Percentiles rank a stretch among this genome's conserved stretches.
Evolutionary conservation across 2,797 vertebrate species (phyloP).

Genomic region (Eurystomus glaucurus): DNA sequence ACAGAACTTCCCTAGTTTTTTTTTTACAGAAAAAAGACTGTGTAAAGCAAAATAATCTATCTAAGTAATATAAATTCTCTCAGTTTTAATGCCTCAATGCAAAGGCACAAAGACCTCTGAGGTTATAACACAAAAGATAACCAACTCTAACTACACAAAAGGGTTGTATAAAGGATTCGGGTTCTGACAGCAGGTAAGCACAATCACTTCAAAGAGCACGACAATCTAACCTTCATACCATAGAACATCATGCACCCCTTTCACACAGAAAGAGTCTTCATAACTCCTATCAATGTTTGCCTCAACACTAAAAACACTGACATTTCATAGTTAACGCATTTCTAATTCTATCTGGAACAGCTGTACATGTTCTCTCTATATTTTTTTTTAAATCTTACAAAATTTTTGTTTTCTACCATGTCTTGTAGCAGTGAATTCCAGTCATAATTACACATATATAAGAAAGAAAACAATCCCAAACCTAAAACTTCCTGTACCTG

Average conservation of each 20-base stretch:
- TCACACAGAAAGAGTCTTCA: background rate
- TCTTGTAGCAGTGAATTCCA: background rate
- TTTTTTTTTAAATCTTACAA: background rate
- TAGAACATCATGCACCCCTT: background rate
- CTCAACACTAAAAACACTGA: background rate
- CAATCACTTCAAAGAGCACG: background rate
- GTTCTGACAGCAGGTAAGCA: background rate
- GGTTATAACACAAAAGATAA: constrained; percentile 52
- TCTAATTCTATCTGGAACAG: background rate
- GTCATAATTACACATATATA: background rate
- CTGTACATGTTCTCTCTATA: background rate
- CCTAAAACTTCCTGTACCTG: background rate
- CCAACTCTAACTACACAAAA: background rate
- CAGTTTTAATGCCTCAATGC: constrained; percentile 56
- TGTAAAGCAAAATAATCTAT: constrained; percentile 57
- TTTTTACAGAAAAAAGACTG: constrained; percentile 37
- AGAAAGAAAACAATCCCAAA: background rate
- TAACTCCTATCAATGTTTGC: background rate
- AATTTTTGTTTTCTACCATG: background rate
- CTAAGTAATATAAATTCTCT: constrained; percentile 73
- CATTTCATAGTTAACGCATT: background rate
- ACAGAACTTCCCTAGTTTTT: constrained; percentile 37
- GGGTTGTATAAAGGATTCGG: background rate
- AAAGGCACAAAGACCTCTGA: constrained; percentile 66
- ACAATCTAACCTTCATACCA: background rate